phyloP scores from a whole-genome alignment of 1,140 invertebrate genomes.

The Lucilia sericata region DNA sequence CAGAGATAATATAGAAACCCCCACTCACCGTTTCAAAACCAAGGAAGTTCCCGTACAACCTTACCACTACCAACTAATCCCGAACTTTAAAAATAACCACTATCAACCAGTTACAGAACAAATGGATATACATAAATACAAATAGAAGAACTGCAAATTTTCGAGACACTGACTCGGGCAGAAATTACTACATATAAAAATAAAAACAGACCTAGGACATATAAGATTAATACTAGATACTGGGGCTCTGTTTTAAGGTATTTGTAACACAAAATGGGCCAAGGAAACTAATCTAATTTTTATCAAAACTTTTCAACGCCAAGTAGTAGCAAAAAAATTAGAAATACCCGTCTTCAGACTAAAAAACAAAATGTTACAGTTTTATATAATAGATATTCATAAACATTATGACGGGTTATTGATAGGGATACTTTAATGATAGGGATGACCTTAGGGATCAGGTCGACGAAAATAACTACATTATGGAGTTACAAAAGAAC shows the following conservation, averaged over 20 bases:
- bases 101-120: background rate
- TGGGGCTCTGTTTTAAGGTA: conserved; percentile 11
- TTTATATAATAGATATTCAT: conserved; percentile 39
- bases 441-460: background rate
- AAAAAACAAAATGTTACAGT: too few species aligned
- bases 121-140: background rate
- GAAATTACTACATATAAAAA: conserved; percentile 22
- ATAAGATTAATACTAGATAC: conserved; percentile 21
- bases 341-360: background rate
- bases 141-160: conserved; percentile 33
- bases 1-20: too few species aligned
- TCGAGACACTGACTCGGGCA: background rate
- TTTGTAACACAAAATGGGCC: background rate
- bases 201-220: too few species aligned
- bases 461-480: too few species aligned
- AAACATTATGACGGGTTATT: background rate
- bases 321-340: background rate
- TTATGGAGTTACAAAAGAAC: background rate
- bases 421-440: background rate
- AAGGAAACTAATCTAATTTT: background rate
- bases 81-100: background rate
- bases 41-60: background rate
- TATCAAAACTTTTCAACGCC: conserved; percentile 30
- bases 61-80: background rate
- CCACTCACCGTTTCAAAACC: background rate